Base-by-base conservation (phyloP, 2,797 vertebrate genomes). In the Antrozous pallidus region DNA sequence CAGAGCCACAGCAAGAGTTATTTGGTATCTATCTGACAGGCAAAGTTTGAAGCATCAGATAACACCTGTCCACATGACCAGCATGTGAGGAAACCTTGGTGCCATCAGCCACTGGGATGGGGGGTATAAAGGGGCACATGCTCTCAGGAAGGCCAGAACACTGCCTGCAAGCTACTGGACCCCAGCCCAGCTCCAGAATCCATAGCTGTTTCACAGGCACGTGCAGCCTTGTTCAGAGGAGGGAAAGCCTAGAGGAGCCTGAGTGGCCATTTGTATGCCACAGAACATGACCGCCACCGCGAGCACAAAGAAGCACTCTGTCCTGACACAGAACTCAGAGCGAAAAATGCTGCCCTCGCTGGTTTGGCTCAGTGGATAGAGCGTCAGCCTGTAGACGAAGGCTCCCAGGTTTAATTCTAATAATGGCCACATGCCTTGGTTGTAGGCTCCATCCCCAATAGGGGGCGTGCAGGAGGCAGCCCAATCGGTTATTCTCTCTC, bases 91-190 rank as follows among this genome's bases (percentile, higher is more conserved):
- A n/a, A 74, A 36, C 14, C 3, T 3, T 1, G 18, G 42, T 7
- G 8, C 33, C 84, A 42, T 8, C 16, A 22, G 51, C 33, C 42
- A 31, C 18, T 0, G 6, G 26, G 9, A 20, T 20, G 17, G 40
- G 26, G n/a, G 17, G 33, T 7, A 28, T 1, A 3, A 47, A n/a
- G 1, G 0, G n/a, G 47, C 40, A 9, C 4, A 1, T 0, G 3
- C 38, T 4, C 38, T 40, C 2, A 1, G 92, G 49, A 28, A 61
- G 84, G 42, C 33, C 0, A 1, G 65, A 33, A 28, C 36, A 0
- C n/a, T 2, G 6, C 13, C 1, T 0, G 51, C 14, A n/a, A 14
- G 54, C 54, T 33, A 1, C 45, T 0, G 0, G 42, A 61, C 36
- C 47, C 75, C 1, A 0, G 4, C 61, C n/a, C 86, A 12, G 12